Percentiles rank a stretch among this genome's conserved stretches.
Evolutionary conservation across 2,888 invertebrate species (phyloP).

Genomic region (Sceliomorpha sp.): DNA sequence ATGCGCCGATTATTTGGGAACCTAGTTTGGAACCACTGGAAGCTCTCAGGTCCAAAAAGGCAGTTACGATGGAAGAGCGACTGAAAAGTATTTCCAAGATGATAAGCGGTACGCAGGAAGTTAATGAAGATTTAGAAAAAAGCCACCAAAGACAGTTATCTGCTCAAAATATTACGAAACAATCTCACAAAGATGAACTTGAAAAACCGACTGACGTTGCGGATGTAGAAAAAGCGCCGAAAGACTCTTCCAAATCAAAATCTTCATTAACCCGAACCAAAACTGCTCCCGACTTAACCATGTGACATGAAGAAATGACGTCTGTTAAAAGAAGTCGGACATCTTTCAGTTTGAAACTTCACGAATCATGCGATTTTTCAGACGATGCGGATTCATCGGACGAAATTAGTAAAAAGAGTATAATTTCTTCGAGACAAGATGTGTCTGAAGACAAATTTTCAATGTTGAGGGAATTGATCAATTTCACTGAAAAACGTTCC

Average conservation of each 20-base stretch:
- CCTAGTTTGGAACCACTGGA: constrained; percentile 72
- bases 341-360: constrained; percentile 14
- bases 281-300: constrained; percentile 32
- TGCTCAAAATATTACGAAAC: too few species aligned
- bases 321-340: constrained; percentile 52
- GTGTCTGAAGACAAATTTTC: constrained; percentile 5
- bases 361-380: not conserved
- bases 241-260: constrained; percentile 15
- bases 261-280: constrained; percentile 41
- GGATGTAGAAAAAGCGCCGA: not conserved
- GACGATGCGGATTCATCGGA: not conserved
- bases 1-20: constrained; percentile 67
- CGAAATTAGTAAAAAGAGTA: not conserved
- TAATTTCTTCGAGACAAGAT: not conserved
- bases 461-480: constrained; percentile 6
- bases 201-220: constrained; percentile 14
- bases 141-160: too few species aligned
- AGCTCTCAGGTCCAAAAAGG: constrained; percentile 62
- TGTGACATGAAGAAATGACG: not conserved
- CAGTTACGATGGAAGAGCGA: constrained; percentile 58
- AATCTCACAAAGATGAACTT: constrained; percentile 22
- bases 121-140: too few species aligned
- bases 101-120: too few species aligned
- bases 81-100: too few species aligned
- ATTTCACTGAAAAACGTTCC: constrained; percentile 6